Percentiles rank a stretch among this genome's conserved stretches.
These are phyloP conservation scores for Emys orbicularis DNA, from an alignment of 2,797 vertebrate species.

Conservation along the genomic window DNA sequence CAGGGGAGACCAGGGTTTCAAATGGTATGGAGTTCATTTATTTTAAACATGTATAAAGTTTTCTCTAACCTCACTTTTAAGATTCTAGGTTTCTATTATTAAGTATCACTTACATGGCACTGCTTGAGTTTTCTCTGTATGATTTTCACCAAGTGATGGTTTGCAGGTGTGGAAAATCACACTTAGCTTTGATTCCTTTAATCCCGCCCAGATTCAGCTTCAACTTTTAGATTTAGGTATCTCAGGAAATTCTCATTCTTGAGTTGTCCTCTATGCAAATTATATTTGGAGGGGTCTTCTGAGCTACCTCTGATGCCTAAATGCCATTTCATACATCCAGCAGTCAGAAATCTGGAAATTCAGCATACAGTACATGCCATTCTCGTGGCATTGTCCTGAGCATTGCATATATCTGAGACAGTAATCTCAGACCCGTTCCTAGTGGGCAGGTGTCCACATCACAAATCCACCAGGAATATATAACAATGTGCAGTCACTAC, in stretches of 20 bases:
- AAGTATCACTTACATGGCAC: neutral
- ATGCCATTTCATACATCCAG: neutral
- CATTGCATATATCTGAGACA: neutral
- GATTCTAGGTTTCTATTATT: neutral
- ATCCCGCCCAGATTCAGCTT: neutral
- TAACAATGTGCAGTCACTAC: no score
- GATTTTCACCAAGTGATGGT: neutral
- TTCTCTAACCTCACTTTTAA: neutral
- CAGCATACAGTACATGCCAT: neutral
- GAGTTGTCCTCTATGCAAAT: neutral
- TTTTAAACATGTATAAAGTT: neutral
- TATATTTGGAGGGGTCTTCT: neutral
- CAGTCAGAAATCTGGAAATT: neutral
- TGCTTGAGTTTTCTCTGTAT: neutral
- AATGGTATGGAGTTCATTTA: neutral
- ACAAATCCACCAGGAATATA: neutral
- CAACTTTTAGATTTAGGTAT: neutral
- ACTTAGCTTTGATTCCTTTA: neutral
- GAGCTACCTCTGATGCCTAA: neutral
- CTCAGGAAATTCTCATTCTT: neutral
- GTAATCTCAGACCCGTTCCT: neutral
- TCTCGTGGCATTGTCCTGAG: neutral
- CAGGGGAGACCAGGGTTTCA: neutral
- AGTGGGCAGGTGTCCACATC: neutral
- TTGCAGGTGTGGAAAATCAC: neutral